phyloP scores from a whole-genome alignment of 2,797 vertebrate genomes.

The Gymnoscopelus braueri region DNA sequence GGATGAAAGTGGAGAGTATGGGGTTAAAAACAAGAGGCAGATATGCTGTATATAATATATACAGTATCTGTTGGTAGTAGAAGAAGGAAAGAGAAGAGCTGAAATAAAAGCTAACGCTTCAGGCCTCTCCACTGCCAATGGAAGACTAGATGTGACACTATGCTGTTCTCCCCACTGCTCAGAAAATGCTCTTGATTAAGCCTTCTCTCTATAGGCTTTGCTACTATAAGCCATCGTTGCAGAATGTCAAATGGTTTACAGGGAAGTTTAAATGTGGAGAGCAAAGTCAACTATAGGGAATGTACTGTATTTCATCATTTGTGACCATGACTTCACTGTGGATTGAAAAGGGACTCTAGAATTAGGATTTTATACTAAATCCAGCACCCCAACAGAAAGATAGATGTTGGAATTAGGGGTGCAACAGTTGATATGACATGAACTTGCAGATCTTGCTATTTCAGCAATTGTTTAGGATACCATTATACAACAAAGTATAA shows the following conservation, averaged over 20 bases:
- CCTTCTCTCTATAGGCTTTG: no score
- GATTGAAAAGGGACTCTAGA: slow-evolving; percentile 1
- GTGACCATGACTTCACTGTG: not conserved
- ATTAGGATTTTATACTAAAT: not conserved
- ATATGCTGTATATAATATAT: not conserved
- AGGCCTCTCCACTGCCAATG: slow-evolving; percentile 5
- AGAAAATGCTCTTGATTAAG: slow-evolving; percentile 18
- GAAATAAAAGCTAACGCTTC: slow-evolving; percentile 11
- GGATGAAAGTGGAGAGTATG: slow-evolving; percentile 24
- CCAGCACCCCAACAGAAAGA: slow-evolving; percentile 58
- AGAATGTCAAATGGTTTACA: slow-evolving; percentile 5
- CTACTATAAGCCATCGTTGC: not conserved
- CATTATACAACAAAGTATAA: no score
- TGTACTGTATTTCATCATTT: not conserved
- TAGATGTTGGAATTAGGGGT: slow-evolving; percentile 40
- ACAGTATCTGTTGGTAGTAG: slow-evolving; percentile 2
- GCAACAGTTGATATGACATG: not conserved
- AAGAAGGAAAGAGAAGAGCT: not conserved
- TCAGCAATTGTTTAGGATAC: no score
- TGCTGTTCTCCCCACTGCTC: slow-evolving; percentile 56
- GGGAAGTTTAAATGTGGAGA: not conserved
- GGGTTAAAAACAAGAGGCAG: slow-evolving; percentile 11
- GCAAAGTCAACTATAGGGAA: not conserved
- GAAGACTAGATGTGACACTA: slow-evolving; percentile 49
- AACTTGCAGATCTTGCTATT: no score